Evolutionary conservation across 2,888 invertebrate species (phyloP), one percentile per base, ranked within the genome.

Genomic region (Drosophila anomelani): DNA sequence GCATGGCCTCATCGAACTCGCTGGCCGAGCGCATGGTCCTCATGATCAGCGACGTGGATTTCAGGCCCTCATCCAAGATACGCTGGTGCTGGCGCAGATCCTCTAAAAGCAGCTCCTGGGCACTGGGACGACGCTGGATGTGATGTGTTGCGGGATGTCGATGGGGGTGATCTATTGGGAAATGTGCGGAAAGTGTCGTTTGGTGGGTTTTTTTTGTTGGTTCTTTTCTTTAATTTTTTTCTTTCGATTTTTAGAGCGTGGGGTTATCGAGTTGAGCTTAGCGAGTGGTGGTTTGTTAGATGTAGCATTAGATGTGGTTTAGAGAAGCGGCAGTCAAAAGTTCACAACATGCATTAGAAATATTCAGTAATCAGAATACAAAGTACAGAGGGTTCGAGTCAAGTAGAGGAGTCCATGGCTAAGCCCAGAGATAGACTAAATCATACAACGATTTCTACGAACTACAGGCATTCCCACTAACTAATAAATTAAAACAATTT

Each of bases 1-100:
- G 86, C 92, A 92, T 92, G 38, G 92, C 92, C 72, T 92, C 93
- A 80, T 93, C 92, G 77, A 92, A 93, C 77, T 92, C 91, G 71
- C 80, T 92, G 29, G 92, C 92, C 17, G 92, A 92, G 17, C 92
- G 91, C 80, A 93, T 91, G 1, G 93, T 93, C 72, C 88, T 90
- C 81, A 93, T 93, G 32, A 93, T 93, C 13, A 93, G 82, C 13
- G 93, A 92, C 0, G 93, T 93, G 29, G 93, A 93, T 77, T 93
- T 93, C 43, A 93, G 75, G 12, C 92, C 91, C 62, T 92, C 90
- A 63, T 90, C 91, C 6, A 91, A 80, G 58, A 91, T 85, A 53
- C 90, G 90, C 68, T 91, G 91, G 76, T 91, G 91, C 53, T 86
- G 78, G 54, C 90, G 90, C 36, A 91, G 72, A 75, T 91, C 89